Percentiles rank a stretch among this genome's conserved stretches.
Evolutionary conservation across 2,113 vertebrate genomes (phyloP).

Genomic region (Tor tambroides): DNA sequence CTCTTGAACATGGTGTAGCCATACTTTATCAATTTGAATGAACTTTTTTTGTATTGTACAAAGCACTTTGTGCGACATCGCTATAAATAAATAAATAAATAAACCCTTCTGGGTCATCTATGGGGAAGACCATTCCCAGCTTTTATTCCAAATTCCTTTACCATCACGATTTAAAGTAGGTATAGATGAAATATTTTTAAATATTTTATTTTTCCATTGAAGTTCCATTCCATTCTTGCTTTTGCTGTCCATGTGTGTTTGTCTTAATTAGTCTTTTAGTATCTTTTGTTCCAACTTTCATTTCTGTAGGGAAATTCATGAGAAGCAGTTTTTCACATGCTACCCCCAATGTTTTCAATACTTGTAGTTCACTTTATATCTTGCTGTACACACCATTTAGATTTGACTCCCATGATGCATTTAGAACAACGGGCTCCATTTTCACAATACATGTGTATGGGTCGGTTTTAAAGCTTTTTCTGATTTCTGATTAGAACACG

Average conservation of each 20-base stretch:
- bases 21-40: not conserved
- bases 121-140: slow-evolving; percentile 17
- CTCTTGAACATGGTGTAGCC: not conserved
- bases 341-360: slow-evolving; percentile 5
- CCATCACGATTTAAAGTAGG: not conserved
- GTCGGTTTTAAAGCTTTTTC: too few species aligned
- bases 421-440: slow-evolving; percentile 17
- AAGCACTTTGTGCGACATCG: not conserved
- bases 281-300: slow-evolving; percentile 11
- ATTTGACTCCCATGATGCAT: slow-evolving; percentile 1
- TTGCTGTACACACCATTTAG: slow-evolving; percentile 23
- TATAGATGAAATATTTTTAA: not conserved
- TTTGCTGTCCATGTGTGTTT: slow-evolving; percentile 52
- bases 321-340: not conserved
- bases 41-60: not conserved
- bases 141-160: slow-evolving; percentile 6
- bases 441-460: slow-evolving; percentile 26
- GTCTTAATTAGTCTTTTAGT: slow-evolving; percentile 24
- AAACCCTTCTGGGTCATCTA: slow-evolving; percentile 39
- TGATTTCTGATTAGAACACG: not conserved
- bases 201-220: slow-evolving; percentile 32
- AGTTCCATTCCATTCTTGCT: slow-evolving; percentile 49
- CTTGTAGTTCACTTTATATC: slow-evolving; percentile 3
- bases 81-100: not conserved
- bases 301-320: not conserved